A percentile compares a stretch with the other conserved stretches of the same genome.
Conservation (phyloP, 2,113 vertebrate genomes). For the Isichthys henryi region DNA sequence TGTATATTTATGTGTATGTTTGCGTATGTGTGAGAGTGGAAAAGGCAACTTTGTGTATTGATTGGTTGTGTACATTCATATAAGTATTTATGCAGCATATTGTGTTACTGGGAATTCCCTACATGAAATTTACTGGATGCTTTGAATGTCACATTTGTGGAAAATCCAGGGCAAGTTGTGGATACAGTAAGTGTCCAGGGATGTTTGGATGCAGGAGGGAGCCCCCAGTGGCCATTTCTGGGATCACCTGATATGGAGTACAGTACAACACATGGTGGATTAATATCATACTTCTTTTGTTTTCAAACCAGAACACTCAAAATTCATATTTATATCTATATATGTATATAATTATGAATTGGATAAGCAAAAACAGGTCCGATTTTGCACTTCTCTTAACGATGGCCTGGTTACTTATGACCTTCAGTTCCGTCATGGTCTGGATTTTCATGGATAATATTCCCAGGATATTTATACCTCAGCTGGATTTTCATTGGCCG, state of each 20-base stretch:
- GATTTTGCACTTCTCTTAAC: slow-evolving; percentile 32
- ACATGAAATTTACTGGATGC: slow-evolving; percentile 40
- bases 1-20: slow-evolving; percentile 10
- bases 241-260: slow-evolving; percentile 66
- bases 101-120: slow-evolving; percentile 40
- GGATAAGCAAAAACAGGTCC: slow-evolving; percentile 44
- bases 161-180: slow-evolving; percentile 59
- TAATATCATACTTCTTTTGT: slow-evolving; percentile 49
- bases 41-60: background rate
- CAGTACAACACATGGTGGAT: slow-evolving; percentile 56
- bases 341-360: slow-evolving; percentile 47
- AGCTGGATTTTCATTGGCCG: slow-evolving; percentile 77
- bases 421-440: slow-evolving; percentile 36
- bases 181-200: slow-evolving; percentile 58
- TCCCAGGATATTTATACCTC: slow-evolving; percentile 65
- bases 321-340: slow-evolving; percentile 41
- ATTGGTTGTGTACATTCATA: background rate
- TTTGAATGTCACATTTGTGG: slow-evolving; percentile 56
- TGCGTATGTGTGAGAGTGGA: background rate
- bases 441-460: slow-evolving; percentile 67
- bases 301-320: slow-evolving; percentile 40
- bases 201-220: slow-evolving; percentile 57
- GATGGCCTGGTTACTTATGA: slow-evolving; percentile 22
- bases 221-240: slow-evolving; percentile 50
- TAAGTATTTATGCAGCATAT: slow-evolving; percentile 27